Percentiles rank a stretch among this genome's conserved stretches.
Evolutionary conservation across 2,888 invertebrate species (phyloP).

Genomic region (Nomada fabriciana): DNA sequence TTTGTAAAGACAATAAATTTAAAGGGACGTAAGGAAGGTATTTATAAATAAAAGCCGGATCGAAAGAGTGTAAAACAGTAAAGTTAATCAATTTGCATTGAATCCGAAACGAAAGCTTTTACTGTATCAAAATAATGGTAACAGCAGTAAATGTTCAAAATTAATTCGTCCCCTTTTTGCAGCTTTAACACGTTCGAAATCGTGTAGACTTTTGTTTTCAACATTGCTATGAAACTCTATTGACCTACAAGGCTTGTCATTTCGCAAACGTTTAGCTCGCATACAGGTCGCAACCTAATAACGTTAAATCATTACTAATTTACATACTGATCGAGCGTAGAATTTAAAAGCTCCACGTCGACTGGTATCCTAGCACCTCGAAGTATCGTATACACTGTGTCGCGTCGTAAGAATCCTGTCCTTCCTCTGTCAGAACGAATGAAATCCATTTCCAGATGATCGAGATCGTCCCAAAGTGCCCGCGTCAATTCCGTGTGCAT

Average conservation of each 20-base stretch:
- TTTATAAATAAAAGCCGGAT: too few species aligned
- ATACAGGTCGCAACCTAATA: neutral
- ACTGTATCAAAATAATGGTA: too few species aligned
- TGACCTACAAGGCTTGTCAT: too few species aligned
- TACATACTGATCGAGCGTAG: constrained; percentile 89
- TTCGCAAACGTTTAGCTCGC: neutral
- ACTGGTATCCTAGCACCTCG: constrained; percentile 90
- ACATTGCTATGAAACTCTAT: neutral
- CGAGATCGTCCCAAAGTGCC: constrained; percentile 90
- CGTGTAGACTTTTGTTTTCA: neutral
- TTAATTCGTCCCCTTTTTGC: neutral
- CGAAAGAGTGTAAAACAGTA: too few species aligned
- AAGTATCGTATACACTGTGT: constrained; percentile 88
- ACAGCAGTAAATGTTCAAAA: neutral
- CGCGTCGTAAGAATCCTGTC: constrained; percentile 86
- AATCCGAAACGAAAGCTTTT: too few species aligned
- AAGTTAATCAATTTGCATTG: too few species aligned
- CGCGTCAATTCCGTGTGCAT: constrained; percentile 90
- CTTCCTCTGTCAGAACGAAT: constrained; percentile 86
- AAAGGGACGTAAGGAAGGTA: neutral
- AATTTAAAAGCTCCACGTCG: constrained; percentile 88
- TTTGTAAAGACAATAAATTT: neutral
- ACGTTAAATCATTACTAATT: neutral
- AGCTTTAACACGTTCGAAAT: neutral
- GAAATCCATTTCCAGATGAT: constrained; percentile 87